These are phyloP conservation scores for Pseudomyrmex cubaensis DNA, from an alignment of 1,140 invertebrate species.

Conservation along the genomic window DNA sequence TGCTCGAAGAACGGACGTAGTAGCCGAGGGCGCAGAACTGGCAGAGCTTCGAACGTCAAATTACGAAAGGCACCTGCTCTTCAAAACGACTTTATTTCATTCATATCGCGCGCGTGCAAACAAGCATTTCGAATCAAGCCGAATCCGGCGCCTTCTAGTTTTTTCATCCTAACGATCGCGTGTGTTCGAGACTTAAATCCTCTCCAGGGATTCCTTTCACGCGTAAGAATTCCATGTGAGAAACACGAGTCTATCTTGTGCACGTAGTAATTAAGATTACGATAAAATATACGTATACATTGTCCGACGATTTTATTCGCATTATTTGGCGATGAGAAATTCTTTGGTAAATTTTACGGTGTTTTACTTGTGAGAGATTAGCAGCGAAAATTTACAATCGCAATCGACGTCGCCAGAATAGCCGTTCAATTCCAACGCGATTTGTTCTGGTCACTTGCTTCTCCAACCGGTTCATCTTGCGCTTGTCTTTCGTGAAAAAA, in stretches of 20 bases:
- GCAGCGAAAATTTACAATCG: background rate
- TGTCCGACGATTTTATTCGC: background rate
- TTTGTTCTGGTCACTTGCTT: slow-evolving; percentile 48
- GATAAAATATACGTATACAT: background rate
- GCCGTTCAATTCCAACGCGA: slow-evolving; percentile 36
- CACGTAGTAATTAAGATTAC: background rate
- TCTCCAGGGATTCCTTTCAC: background rate
- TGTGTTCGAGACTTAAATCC: slow-evolving; percentile 44
- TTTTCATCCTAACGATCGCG: background rate
- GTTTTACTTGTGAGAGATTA: background rate
- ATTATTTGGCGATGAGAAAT: background rate
- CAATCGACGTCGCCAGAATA: background rate
- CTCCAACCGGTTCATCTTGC: slow-evolving; percentile 38
- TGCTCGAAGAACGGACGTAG: slow-evolving; percentile 57
- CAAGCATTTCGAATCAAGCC: slow-evolving; percentile 24
- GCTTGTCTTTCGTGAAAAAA: slow-evolving; percentile 21
- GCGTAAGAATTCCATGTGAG: slow-evolving; percentile 3
- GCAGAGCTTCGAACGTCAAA: slow-evolving; percentile 68
- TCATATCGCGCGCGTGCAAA: slow-evolving; percentile 50
- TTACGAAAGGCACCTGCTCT: slow-evolving; percentile 76
- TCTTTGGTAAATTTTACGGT: background rate
- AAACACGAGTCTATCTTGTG: background rate
- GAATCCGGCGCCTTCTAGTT: background rate
- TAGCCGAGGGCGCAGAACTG: slow-evolving; percentile 58
- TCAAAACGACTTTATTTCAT: slow-evolving; percentile 74